These are phyloP conservation scores for Prionailurus viverrinus DNA, from an alignment of 2,113 vertebrate genomes.

Conservation along the genomic window DNA sequence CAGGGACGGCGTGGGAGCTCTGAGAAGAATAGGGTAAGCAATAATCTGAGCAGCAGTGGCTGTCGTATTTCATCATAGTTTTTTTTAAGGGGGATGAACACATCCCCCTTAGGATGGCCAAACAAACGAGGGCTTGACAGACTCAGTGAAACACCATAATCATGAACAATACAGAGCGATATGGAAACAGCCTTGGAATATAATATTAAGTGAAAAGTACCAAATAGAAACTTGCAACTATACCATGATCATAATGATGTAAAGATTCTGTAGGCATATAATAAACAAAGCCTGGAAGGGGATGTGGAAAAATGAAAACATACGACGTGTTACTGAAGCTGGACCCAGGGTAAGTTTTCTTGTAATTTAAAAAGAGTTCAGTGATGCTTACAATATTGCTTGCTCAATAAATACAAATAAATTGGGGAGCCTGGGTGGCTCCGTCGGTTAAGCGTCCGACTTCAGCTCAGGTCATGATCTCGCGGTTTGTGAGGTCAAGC, in stretches of 20 bases:
- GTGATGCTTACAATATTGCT: conserved; percentile 64
- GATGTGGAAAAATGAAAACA: conserved; percentile 72
- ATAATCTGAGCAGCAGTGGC: accelerated
- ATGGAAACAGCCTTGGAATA: conserved; percentile 19
- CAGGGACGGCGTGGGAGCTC: background rate
- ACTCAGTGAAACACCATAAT: background rate
- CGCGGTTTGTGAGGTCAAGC: no score
- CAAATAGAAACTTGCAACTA: conserved; percentile 58
- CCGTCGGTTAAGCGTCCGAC: no score
- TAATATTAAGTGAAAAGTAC: conserved; percentile 49
- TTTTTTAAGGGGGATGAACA: background rate
- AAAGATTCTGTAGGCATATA: conserved; percentile 31
- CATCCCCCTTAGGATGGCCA: background rate
- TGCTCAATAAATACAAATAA: conserved; percentile 78
- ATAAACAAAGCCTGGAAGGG: conserved; percentile 63
- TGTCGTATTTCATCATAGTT: background rate
- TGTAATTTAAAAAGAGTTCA: conserved; percentile 70
- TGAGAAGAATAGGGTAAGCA: background rate
- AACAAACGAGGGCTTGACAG: conserved; percentile 13
- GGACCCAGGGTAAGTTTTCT: conserved; percentile 52
- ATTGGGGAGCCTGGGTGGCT: background rate
- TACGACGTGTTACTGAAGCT: conserved; percentile 42
- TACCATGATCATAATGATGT: conserved; percentile 40
- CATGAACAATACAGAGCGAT: background rate
- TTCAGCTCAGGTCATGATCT: no score